Evolutionary conservation across 2,888 invertebrate genomes (phyloP).

Genomic region (Drosophila atripex): DNA sequence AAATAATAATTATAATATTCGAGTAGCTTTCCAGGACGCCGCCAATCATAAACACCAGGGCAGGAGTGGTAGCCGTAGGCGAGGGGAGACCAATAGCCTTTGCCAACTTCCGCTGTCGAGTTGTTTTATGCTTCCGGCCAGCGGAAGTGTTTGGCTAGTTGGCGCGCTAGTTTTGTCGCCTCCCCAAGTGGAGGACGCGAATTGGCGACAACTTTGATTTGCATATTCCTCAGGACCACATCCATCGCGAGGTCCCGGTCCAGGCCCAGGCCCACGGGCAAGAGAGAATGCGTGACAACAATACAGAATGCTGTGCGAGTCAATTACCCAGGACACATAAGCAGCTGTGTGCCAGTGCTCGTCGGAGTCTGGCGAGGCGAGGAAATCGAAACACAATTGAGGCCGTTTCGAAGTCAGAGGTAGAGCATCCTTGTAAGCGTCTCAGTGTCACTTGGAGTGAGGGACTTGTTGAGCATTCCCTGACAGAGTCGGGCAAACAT

Average conservation of each 20-base stretch:
- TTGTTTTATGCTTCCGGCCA: constrained; percentile 81
- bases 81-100: constrained; percentile 15
- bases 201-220: constrained; percentile 66
- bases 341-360: constrained; percentile 58
- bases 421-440: constrained; percentile 1
- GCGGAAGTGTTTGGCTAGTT: constrained; percentile 80
- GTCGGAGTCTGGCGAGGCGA: constrained; percentile 28
- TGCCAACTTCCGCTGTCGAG: constrained; percentile 78
- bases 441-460: constrained; percentile 55
- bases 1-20: constrained; percentile 74
- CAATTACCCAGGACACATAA: constrained; percentile 79
- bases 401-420: neutral
- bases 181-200: constrained; percentile 47
- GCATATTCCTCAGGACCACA: constrained; percentile 55
- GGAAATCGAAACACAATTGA: constrained; percentile 67
- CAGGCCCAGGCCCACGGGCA: constrained; percentile 20
- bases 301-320: constrained; percentile 70
- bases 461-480: constrained; percentile 69
- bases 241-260: constrained; percentile 11
- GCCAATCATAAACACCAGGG: constrained; percentile 69
- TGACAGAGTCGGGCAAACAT: constrained; percentile 20
- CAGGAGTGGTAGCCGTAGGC: neutral
- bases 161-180: constrained; percentile 77
- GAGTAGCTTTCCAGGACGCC: constrained; percentile 34
- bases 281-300: constrained; percentile 70